Conservation (phyloP, 1,140 invertebrate genomes). For the Formica exsecta region DNA sequence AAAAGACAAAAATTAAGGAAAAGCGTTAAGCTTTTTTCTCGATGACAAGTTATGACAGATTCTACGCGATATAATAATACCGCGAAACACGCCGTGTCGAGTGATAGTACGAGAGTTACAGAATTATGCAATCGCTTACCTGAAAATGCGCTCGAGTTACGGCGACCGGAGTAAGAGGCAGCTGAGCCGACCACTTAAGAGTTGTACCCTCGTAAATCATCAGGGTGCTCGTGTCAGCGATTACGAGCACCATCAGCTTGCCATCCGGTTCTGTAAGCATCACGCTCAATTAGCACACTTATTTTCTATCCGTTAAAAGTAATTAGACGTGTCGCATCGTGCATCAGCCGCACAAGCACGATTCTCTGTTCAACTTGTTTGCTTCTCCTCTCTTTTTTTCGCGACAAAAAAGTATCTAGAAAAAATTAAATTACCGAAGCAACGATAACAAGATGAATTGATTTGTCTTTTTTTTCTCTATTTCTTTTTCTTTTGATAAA, state of each 20-base stretch:
- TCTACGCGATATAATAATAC: background rate
- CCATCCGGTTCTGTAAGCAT: conserved; percentile 87
- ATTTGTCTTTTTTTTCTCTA: background rate
- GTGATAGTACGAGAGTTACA: background rate
- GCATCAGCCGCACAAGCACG: background rate
- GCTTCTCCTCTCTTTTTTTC: background rate
- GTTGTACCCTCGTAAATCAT: conserved; percentile 93
- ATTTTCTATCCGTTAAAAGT: conserved; percentile 50
- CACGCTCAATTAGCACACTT: conserved; percentile 40
- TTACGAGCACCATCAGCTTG: conserved; percentile 89
- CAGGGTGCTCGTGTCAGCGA: conserved; percentile 91
- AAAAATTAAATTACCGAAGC: background rate
- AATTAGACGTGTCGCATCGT: conserved; percentile 38
- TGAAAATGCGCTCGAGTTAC: conserved; percentile 88
- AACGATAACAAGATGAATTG: background rate
- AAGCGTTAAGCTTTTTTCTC: background rate
- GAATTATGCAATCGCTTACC: conserved; percentile 81
- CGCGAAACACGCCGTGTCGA: background rate
- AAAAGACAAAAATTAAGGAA: background rate
- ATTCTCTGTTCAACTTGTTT: background rate
- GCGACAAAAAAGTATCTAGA: background rate
- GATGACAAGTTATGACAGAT: background rate
- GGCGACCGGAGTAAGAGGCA: conserved; percentile 91
- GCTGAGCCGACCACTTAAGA: conserved; percentile 94
- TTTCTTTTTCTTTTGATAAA: conserved; percentile 14